Evolutionary conservation across 2,888 invertebrate species (phyloP).

Genomic region (Dendrolimus pini): DNA sequence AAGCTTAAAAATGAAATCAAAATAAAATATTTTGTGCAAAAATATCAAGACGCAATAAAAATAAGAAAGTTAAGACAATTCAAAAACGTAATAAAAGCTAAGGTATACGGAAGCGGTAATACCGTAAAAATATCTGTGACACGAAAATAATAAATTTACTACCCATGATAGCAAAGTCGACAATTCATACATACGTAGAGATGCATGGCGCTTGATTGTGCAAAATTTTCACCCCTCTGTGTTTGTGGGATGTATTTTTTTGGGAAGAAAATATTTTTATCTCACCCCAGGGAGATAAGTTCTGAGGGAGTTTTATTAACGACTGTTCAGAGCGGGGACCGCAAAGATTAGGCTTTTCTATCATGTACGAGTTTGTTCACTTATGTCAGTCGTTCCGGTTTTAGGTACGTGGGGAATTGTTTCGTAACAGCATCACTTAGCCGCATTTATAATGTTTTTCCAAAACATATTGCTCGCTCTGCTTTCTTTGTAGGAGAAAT

Average conservation of each 20-base stretch:
- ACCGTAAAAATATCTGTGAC: not conserved
- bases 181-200: slow-evolving; percentile 6
- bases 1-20: too few relatives aligned
- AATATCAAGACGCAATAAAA: too few relatives aligned
- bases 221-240: slow-evolving; percentile 25
- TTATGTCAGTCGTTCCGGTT: slow-evolving; percentile 35
- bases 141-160: slow-evolving; percentile 9
- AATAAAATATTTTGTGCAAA: too few relatives aligned
- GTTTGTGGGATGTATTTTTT: slow-evolving; percentile 34
- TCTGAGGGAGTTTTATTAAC: slow-evolving; percentile 60
- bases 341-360: slow-evolving; percentile 48
- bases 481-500: not conserved
- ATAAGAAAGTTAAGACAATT: too few relatives aligned
- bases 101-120: not conserved
- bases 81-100: too few relatives aligned
- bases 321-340: slow-evolving; percentile 50
- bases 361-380: slow-evolving; percentile 42
- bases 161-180: slow-evolving; percentile 3
- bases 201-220: slow-evolving; percentile 28
- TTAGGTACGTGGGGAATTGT: slow-evolving; percentile 18
- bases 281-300: slow-evolving; percentile 51
- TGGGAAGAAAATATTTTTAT: slow-evolving; percentile 51
- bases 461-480: not conserved
- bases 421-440: slow-evolving; percentile 1
- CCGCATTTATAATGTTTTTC: not conserved